phyloP scores from a whole-genome alignment of 2,113 vertebrate genomes.

The Apaloderma vittatum region DNA sequence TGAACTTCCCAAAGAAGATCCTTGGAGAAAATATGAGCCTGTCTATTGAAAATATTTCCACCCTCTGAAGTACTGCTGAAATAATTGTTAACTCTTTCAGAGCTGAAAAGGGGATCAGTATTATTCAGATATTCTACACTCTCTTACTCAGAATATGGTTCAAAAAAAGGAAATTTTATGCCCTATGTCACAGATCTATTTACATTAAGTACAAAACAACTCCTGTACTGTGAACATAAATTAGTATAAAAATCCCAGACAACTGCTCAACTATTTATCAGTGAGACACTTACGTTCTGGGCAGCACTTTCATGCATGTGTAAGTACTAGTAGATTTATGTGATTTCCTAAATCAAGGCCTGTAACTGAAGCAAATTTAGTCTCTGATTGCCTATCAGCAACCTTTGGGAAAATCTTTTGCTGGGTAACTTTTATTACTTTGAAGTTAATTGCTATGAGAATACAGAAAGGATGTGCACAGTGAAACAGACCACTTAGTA shows the following conservation, averaged over 20 bases:
- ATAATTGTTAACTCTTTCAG: constrained; percentile 67
- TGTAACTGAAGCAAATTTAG: background rate
- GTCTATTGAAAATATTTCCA: constrained; percentile 70
- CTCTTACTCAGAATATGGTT: constrained; percentile 41
- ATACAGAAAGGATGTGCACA: background rate
- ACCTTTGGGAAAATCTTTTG: background rate
- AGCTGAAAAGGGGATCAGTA: constrained; percentile 59
- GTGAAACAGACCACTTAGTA: background rate
- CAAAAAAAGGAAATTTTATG: background rate
- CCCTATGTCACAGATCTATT: background rate
- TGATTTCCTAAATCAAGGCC: background rate
- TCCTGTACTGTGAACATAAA: background rate
- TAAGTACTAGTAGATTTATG: background rate
- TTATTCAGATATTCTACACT: constrained; percentile 54
- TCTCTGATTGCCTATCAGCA: background rate
- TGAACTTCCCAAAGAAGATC: constrained; percentile 65
- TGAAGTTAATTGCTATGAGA: background rate
- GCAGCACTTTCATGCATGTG: background rate
- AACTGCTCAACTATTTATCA: background rate
- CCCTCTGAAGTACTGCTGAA: constrained; percentile 68
- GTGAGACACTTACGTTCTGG: background rate
- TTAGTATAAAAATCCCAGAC: background rate
- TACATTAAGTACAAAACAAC: background rate
- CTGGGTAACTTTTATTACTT: background rate
- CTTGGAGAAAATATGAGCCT: constrained; percentile 69